Base-by-base conservation (phyloP, 2,113 vertebrate species). In the Vireo altiloquus region DNA sequence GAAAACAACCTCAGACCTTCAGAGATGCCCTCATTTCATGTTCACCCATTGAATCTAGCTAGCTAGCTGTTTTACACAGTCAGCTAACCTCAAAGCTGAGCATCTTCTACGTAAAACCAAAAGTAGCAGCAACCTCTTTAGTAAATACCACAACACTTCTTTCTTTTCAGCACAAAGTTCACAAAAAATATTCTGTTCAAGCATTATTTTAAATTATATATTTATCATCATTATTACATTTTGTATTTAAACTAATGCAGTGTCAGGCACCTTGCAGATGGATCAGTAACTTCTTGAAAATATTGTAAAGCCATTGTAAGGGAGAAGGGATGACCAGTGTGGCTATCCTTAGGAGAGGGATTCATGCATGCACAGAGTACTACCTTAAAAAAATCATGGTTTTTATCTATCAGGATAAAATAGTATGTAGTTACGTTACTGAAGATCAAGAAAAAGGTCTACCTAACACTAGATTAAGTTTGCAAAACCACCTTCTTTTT, bases 301-400 rank as follows among this genome's bases (percentile, higher is more conserved):
- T 25, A 90, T 1, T 1, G 3, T 4, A 30, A 70, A 83, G 35
- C 21, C 35, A 33, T 30, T 2, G 0, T 39, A 84, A 86, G 54
- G 27, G 27, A 87, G 27, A 75, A 15, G 1, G 15, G n/a, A 54
- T 5, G 2, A 75, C 2, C 2, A 77, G 4, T 1, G 0, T 16
- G 40, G 61, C 39, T 53, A 35, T 2, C 9, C 19, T 82, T 25
- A 76, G 15, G 13, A 74, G n/a, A 83, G 8, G 12, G 12, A 78
- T 23, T 21, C 7, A 11, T 7, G 13, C 33, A 39, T 0, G 1
- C 18, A 47, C 11, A 18, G 3, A 71, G 9, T 6, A 7, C 21
- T 42, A n/a, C 4, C 23, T 77, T 33, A 82, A 57, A 66, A 60
- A 59, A 30, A 0, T n/a, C 8, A 21, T 2, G 3, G 0, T 13